phyloP scores from a whole-genome alignment of 2,797 vertebrate species.

The Mus spretus region DNA sequence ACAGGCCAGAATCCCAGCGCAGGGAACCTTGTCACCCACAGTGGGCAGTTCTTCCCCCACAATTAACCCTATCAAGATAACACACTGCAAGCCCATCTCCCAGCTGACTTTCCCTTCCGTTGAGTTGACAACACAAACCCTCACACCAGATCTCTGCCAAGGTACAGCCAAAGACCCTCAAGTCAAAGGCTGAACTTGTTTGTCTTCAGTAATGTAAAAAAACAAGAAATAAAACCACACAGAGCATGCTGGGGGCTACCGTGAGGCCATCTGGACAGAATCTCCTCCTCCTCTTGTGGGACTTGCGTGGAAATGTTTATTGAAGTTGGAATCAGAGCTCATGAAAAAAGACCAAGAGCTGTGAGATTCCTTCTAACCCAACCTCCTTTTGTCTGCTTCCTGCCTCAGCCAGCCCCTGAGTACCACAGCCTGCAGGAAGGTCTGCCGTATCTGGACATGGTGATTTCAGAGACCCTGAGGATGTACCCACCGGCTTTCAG shows the following conservation, averaged over 20 bases:
- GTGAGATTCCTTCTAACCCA: not conserved
- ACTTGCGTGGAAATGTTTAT: not conserved
- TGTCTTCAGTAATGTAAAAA: accelerated
- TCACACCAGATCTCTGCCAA: not conserved
- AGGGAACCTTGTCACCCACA: not conserved
- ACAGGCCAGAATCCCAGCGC: not conserved
- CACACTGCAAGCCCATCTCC: not conserved
- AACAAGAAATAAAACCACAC: not conserved
- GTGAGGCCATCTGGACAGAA: accelerated
- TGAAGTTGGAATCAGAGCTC: not conserved
- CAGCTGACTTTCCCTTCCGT: not conserved
- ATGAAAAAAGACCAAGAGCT: not conserved
- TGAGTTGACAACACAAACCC: not conserved
- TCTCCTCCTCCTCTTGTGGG: not conserved
- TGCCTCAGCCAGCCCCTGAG: slow-evolving; percentile 90
- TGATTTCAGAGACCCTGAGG: slow-evolving; percentile 94
- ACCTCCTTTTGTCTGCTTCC: slow-evolving; percentile 54
- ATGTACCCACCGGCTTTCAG: slow-evolving; percentile 97
- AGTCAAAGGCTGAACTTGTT: not conserved
- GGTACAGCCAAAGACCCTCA: not conserved
- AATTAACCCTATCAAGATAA: not conserved
- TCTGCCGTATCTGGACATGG: slow-evolving; percentile 97
- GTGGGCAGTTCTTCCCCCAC: not conserved
- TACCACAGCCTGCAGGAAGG: slow-evolving; percentile 92
- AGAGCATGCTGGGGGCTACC: accelerated